These are phyloP conservation scores for Timandra comae DNA, from an alignment of 2,888 invertebrate species.

Conservation along the genomic window DNA sequence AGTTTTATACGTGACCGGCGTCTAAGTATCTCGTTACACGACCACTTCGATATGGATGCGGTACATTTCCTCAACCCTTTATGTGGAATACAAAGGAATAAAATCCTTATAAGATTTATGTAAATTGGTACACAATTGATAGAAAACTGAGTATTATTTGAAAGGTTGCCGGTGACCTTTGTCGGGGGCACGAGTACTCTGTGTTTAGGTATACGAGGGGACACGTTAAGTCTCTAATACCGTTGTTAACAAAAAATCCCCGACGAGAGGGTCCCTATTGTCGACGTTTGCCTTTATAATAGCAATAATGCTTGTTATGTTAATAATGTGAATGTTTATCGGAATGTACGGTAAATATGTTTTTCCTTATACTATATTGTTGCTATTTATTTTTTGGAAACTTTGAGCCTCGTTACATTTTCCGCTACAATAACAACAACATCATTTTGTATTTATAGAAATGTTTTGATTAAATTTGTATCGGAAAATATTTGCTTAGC, in stretches of 20 bases:
- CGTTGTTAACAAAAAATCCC: conserved; percentile 41
- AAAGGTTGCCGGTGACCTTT: conserved; percentile 29
- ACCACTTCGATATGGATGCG: conserved; percentile 15
- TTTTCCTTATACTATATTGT: background rate
- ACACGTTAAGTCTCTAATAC: conserved; percentile 36
- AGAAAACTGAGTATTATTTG: conserved; percentile 14
- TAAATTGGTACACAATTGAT: conserved; percentile 27
- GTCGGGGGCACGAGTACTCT: conserved; percentile 26
- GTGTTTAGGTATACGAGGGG: conserved; percentile 20
- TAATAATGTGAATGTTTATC: conserved; percentile 17
- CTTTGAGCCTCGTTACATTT: too few species aligned
- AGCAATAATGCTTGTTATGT: conserved; percentile 27
- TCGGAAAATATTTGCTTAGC: too few species aligned
- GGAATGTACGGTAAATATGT: conserved; percentile 1
- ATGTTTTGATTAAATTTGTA: too few species aligned
- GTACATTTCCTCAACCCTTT: conserved; percentile 29
- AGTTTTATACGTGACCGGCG: conserved; percentile 42
- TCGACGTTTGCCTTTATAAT: conserved; percentile 33
- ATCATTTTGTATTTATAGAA: too few species aligned
- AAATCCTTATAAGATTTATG: conserved; percentile 26
- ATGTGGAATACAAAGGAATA: conserved; percentile 28
- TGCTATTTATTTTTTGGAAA: too few species aligned
- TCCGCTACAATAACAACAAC: too few species aligned
- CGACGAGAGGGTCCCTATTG: conserved; percentile 28
- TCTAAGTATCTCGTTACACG: conserved; percentile 16